phyloP scores from a whole-genome alignment of 2,797 vertebrate species.

The Eidolon dupreanum region DNA sequence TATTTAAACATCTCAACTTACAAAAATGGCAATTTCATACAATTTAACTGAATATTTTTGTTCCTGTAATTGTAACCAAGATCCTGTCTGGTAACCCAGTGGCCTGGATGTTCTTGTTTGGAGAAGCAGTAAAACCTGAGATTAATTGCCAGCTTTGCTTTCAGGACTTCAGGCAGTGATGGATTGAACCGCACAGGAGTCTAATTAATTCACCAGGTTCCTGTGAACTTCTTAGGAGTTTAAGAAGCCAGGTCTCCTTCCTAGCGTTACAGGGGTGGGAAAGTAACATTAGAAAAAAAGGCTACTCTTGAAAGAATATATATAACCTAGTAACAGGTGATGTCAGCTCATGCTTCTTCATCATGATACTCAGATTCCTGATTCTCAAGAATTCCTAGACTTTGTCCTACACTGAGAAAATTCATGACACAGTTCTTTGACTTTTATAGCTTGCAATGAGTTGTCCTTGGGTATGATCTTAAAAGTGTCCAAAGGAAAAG shows the following conservation, averaged over 20 bases:
- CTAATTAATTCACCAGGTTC: slow-evolving; percentile 80
- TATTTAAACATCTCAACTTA: background rate
- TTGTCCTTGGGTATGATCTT: slow-evolving; percentile 36
- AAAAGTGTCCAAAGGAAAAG: background rate
- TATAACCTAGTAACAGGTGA: slow-evolving; percentile 30
- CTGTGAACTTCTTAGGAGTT: slow-evolving; percentile 56
- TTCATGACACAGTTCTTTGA: slow-evolving; percentile 5
- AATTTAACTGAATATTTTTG: background rate
- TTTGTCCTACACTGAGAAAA: background rate
- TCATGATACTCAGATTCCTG: slow-evolving; percentile 26
- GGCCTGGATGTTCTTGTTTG: slow-evolving; percentile 49
- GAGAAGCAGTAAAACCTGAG: slow-evolving; percentile 53
- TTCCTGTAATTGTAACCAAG: background rate
- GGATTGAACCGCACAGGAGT: slow-evolving; percentile 76
- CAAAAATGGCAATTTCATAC: background rate
- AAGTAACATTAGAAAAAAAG: slow-evolving; percentile 54
- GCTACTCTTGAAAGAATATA: background rate
- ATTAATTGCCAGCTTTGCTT: slow-evolving; percentile 75
- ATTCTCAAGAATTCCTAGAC: slow-evolving; percentile 69
- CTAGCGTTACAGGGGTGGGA: background rate
- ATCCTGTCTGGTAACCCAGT: background rate
- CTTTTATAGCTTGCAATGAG: background rate
- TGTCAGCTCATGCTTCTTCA: background rate
- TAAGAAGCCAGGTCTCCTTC: slow-evolving; percentile 45
- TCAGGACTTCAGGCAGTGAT: slow-evolving; percentile 57